A percentile compares a stretch with the other conserved stretches of the same genome.
These are phyloP conservation scores for Eumacrocentrus americanus DNA, from an alignment of 2,888 invertebrate species.

Conservation along the genomic window DNA sequence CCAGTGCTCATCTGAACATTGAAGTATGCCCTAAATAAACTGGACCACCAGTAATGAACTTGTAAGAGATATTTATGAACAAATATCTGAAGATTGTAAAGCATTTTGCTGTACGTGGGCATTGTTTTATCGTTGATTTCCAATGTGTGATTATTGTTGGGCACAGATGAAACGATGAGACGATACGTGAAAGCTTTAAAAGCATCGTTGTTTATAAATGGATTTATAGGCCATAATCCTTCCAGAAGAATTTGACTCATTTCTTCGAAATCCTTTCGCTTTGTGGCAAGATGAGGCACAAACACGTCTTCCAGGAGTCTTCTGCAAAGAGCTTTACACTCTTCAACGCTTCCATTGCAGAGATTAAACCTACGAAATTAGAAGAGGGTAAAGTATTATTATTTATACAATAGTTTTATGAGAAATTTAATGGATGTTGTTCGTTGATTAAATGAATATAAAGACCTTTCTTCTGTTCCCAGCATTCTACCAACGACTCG, in stretches of 20 bases:
- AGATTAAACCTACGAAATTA: conserved; percentile 69
- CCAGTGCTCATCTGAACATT: conserved; percentile 68
- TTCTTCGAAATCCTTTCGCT: conserved; percentile 69
- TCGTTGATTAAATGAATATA: no score
- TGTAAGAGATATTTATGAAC: conserved; percentile 57
- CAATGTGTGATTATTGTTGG: conserved; percentile 53
- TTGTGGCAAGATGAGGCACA: conserved; percentile 67
- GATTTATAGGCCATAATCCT: conserved; percentile 74
- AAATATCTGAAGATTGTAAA: conserved; percentile 55
- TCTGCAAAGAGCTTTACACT: conserved; percentile 68
- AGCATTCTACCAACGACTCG: conserved; percentile 79
- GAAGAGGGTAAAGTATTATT: no score
- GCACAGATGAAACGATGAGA: conserved; percentile 58
- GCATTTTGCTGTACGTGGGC: conserved; percentile 52
- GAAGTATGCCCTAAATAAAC: conserved; percentile 67
- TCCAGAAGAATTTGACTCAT: conserved; percentile 71
- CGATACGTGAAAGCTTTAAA: conserved; percentile 67
- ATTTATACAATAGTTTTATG: no score
- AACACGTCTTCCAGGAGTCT: conserved; percentile 67
- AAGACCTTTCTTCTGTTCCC: conserved; percentile 84
- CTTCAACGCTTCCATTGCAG: conserved; percentile 68
- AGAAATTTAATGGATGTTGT: no score
- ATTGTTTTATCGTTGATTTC: conserved; percentile 33
- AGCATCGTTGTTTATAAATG: conserved; percentile 66
- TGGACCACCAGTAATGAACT: conserved; percentile 51